Base-by-base conservation (phyloP, 2,888 invertebrate species). In the Hypomecis punctinalis region DNA sequence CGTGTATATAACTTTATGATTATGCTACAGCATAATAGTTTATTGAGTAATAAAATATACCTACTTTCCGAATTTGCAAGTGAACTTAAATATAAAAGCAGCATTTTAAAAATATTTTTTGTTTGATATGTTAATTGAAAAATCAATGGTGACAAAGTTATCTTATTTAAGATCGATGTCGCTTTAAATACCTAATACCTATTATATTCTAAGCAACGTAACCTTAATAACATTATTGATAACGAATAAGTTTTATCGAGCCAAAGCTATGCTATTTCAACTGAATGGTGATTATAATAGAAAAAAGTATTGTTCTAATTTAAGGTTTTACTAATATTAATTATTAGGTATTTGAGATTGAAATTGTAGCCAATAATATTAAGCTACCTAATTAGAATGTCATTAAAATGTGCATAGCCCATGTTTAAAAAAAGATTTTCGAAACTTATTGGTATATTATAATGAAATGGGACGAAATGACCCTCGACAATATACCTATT, bases 401-500 rank as follows among this genome's bases (percentile, higher is more conserved):
- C 64, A 61, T 63, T 61, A 43, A 53, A 61, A 69, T 67, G 58
- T 66, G 64, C 57, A 78, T 82, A 82, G 73, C 78, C 76, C 69
- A 74, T 79, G 78, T 74, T 55, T 59, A 56, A 67, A 66, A 65
- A 67, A 62, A 58, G 65, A 64, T 64, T 68, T 69, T 68, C 60
- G 52, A 67, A 67, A 57, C 58, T 63, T 68, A 68, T 69, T 61
- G 68, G 65, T 68, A 61, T 68, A 66, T 64, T 48, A 55, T 65
- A 67, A 63, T 60, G 63, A 61, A 81, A 73, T 76, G 83, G 80
- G 83, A 74, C 75, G 71, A 72, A 82, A 79, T 76, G 69, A 80
- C 82, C 82, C 81, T 76, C 82, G 91, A 92, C 91, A 92, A 91
- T 92, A 92, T 90, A 71, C 68, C 66, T 83, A 84, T 82, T 87